Conservation (phyloP, 1,140 invertebrate genomes). For the Metopolophium dirhodum region DNA sequence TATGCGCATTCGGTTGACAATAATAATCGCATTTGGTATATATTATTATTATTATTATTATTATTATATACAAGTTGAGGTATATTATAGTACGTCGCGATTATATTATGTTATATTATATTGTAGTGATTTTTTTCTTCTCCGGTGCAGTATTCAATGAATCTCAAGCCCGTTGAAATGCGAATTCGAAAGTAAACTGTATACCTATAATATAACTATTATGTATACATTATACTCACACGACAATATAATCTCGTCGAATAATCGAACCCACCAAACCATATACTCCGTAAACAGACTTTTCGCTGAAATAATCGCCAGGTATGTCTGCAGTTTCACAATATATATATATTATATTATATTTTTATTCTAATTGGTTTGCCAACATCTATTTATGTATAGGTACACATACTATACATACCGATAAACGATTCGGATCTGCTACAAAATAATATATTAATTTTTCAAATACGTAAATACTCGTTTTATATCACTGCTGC, state of each 20-base stretch:
- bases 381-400: neutral
- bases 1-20: neutral
- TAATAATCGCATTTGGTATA: constrained; percentile 1
- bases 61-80: neutral
- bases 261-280: neutral
- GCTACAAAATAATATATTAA: neutral
- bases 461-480: neutral
- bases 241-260: neutral
- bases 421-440: neutral
- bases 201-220: neutral
- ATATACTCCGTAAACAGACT: neutral
- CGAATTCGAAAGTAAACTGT: constrained; percentile 6
- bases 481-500: neutral
- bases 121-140: neutral
- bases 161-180: neutral
- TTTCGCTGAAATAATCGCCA: neutral
- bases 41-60: neutral
- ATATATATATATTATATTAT: neutral
- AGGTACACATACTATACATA: neutral
- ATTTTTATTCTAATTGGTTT: neutral
- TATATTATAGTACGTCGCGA: neutral
- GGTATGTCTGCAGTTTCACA: too few species aligned
- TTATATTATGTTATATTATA: neutral
- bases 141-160: neutral
- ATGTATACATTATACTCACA: neutral